Evolutionary conservation across 2,888 invertebrate species (phyloP), one percentile per base, ranked within the genome.

Genomic region (Phorcus lineatus): DNA sequence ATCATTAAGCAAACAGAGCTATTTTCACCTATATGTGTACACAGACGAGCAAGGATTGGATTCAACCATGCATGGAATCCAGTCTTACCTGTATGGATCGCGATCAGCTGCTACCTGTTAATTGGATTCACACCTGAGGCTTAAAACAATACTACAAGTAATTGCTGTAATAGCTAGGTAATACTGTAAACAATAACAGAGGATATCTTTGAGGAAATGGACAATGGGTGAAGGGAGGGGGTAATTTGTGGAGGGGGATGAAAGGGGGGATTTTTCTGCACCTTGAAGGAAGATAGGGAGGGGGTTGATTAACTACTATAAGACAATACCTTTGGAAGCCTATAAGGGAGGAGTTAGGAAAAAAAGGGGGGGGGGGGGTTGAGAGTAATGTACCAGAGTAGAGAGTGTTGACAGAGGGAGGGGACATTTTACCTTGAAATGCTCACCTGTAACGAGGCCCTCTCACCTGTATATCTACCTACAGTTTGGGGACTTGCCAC

Each of bases 381-480:
- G 67, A 67, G 67, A 24, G 67, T n/a, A 47, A 74, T 36, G 47
- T 36, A 74, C 22, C 9, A 55, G 54, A 31, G 54, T 53, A 76
- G 54, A 76, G 76, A 76, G 76, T 54, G 76, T 62, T 62, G 19
- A 62, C 62, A 62, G 28, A 62, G 17, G 62, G 62, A 28, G 62
- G 62, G 62, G 13, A 62, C 62, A 62, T 22, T 62, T 62, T 62
- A 24, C 62, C 62, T 62, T 62, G 62, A 62, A 62, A 62, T 62
- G 24, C 62, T 28, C 24, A 28, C 24, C 16, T 62, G 57, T 24
- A 24, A 57, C 22, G 22, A 57, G 22, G n/a, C 16, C 24, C 57
- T 24, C 62, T 28, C 62, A 62, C 62, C 22, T 24, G 28, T 24
- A 62, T 62, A 62, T 62, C 62, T 62, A 62, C 62, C 40, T 77